Conservation (phyloP, 2,113 vertebrate genomes). For the Zingel zingel region DNA sequence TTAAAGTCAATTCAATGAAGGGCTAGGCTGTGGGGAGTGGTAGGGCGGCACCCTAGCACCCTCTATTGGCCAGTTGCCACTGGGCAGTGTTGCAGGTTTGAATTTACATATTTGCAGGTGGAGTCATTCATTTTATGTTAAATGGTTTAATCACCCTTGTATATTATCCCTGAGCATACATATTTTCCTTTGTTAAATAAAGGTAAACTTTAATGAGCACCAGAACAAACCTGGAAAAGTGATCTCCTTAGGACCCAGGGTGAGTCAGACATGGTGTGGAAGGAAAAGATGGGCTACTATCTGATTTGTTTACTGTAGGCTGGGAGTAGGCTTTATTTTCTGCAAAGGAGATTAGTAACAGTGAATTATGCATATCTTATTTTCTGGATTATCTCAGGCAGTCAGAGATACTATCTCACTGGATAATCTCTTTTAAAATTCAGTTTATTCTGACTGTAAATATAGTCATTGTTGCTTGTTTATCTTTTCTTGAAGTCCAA, state of each 20-base stretch:
- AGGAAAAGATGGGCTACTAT: constrained; percentile 64
- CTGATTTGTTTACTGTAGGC: constrained; percentile 81
- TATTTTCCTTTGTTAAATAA: constrained; percentile 30
- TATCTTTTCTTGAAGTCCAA: constrained; percentile 73
- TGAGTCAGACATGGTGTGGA: constrained; percentile 65
- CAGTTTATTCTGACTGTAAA: constrained; percentile 75
- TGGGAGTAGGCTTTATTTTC: constrained; percentile 78
- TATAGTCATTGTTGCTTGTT: constrained; percentile 75
- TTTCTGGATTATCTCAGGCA: constrained; percentile 82
- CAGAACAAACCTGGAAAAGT: constrained; percentile 76
- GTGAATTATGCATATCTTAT: constrained; percentile 87
- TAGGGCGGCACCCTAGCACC: not conserved
- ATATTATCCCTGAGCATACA: not conserved
- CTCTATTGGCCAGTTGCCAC: not conserved
- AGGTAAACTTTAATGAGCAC: constrained; percentile 57
- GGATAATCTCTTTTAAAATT: constrained; percentile 81
- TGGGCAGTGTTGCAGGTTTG: not conserved
- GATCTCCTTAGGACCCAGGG: constrained; percentile 59
- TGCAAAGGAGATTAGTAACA: constrained; percentile 85
- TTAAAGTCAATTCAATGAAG: not conserved
- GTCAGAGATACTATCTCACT: constrained; percentile 79
- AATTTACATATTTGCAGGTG: constrained; percentile 3
- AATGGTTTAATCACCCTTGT: not conserved
- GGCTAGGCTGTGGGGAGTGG: not conserved
- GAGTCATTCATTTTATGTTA: not conserved